Conservation (phyloP, 2,888 invertebrate species). For the Synergus umbraculus region DNA sequence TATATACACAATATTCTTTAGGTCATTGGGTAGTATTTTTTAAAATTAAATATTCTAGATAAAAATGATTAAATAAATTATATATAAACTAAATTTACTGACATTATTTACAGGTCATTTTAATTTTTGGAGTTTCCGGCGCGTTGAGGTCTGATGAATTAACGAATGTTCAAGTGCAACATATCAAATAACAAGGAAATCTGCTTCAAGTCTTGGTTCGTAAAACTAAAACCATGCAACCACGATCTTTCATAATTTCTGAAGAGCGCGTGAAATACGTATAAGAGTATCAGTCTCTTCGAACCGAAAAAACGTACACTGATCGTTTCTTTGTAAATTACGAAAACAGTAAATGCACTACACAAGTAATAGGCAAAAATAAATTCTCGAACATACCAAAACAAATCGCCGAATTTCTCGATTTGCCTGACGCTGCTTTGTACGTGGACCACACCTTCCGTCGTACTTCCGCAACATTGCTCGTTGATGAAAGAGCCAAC, state of each 20-base stretch:
- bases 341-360: constrained; percentile 37
- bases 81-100: background rate
- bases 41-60: background rate
- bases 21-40: background rate
- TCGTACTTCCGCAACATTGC: constrained; percentile 44
- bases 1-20: background rate
- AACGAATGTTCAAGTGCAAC: constrained; percentile 47
- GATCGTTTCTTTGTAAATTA: constrained; percentile 44
- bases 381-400: constrained; percentile 41
- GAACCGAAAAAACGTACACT: constrained; percentile 50
- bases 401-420: constrained; percentile 39
- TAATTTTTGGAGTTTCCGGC: constrained; percentile 47
- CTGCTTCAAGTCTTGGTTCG: constrained; percentile 48
- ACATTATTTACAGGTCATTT: constrained; percentile 1
- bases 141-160: constrained; percentile 52
- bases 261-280: constrained; percentile 48
- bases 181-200: constrained; percentile 41
- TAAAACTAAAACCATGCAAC: constrained; percentile 50
- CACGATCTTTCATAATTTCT: constrained; percentile 51
- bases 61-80: background rate
- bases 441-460: constrained; percentile 62
- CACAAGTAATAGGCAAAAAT: constrained; percentile 38
- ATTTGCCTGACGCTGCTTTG: constrained; percentile 59
- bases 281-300: constrained; percentile 53
- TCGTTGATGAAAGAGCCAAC: background rate